Base-by-base conservation (phyloP, 1,140 invertebrate species). In the Dufourea novaeangliae region DNA sequence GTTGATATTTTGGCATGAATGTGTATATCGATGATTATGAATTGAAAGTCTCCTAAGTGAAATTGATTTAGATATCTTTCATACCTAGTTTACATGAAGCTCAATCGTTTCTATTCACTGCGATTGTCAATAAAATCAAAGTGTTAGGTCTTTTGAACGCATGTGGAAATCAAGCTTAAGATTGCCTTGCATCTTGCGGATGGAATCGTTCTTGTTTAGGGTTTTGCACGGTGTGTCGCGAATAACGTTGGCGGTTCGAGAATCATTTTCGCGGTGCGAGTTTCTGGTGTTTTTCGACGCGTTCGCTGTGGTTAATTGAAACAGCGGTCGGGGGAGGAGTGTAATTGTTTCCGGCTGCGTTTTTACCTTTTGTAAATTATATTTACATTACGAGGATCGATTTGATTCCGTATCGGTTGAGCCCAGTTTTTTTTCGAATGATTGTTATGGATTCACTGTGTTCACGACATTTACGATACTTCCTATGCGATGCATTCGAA, bases 251-350 rank as follows among this genome's bases (percentile, higher is more conserved):
- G 52, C 29, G 27, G 64, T 20, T 32, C 32, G 34, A 22, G 34
- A 62, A 52, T 25, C 14, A 10, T 66, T 50, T 8, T 11, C n/a
- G 7, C 0, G 34, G n/a, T 5, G n/a, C 2, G 1, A 22, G 14
- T 20, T 12, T 14, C 8, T 12, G 1, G 7, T 22, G 27, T 64
- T 73, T 64, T 52, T n/a, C 39, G 17, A 17, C 32, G 11, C 17
- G 4, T 39, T 54, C 32, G 50, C n/a, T 20, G 50, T 56, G 72
- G 72, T 68, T 75, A 75, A 75, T 75, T 75, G 72, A 75, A 75
- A 75, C 72, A 37, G 72, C 56, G 72, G 72, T 67, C 63, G 72
- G 41, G 34, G 25, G 72, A 57, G n/a, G 70, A 46, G 20, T 66
- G 71, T 56, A 67, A 75, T 67, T 75, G 72, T 27, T 39, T n/a